phyloP scores from a whole-genome alignment of 2,888 invertebrate species.

The Eudasyphora cyanicolor region DNA sequence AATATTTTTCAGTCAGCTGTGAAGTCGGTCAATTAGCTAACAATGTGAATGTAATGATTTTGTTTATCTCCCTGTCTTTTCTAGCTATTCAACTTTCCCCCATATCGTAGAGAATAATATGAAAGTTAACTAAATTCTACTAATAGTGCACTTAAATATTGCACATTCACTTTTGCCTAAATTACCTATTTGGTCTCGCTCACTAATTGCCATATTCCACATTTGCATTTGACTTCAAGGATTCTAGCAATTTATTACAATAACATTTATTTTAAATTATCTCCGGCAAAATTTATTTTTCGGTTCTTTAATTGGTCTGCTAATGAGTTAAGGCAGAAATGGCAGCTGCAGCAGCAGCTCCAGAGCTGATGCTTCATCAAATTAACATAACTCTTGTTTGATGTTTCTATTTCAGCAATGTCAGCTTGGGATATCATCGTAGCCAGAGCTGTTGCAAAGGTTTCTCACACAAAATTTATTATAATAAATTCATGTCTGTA shows the following conservation, averaged over 20 bases:
- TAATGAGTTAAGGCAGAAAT: slow-evolving; percentile 26
- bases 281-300: neutral
- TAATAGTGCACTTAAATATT: no score
- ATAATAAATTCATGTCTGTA: slow-evolving; percentile 44
- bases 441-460: neutral
- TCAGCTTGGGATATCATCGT: neutral
- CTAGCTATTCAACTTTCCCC: no score
- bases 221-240: neutral
- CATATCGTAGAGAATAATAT: neutral
- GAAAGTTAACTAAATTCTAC: no score
- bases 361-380: no score
- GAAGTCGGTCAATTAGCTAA: no score
- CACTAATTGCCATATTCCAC: neutral
- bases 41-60: no score
- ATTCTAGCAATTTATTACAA: slow-evolving; percentile 1
- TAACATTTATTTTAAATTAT: slow-evolving; percentile 17
- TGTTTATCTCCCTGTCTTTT: no score
- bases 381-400: slow-evolving; percentile 18
- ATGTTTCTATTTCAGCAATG: neutral
- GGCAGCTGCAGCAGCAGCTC: no score
- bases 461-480: slow-evolving; percentile 21
- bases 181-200: no score
- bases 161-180: no score
- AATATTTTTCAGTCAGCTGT: no score
- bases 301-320: slow-evolving; percentile 11